phyloP scores from a whole-genome alignment of 2,888 invertebrate species.

The Tiliacea citrago region DNA sequence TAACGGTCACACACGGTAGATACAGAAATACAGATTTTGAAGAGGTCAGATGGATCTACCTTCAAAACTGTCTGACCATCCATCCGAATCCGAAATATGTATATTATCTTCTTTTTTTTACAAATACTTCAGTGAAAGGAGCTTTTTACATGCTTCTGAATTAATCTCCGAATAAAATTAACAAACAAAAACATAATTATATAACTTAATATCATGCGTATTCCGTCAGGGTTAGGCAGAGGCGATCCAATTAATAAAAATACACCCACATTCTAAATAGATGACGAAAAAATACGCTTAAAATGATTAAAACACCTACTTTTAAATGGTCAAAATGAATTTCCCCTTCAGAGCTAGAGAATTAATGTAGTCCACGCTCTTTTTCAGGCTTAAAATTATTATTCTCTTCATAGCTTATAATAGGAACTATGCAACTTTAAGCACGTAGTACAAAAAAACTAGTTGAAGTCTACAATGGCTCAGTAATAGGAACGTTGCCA shows the following conservation, averaged over 20 bases:
- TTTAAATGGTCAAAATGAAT: not conserved
- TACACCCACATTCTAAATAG: not conserved
- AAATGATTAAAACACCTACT: not conserved
- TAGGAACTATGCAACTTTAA: conserved; percentile 22
- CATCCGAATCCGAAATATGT: not conserved
- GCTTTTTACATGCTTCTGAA: not conserved
- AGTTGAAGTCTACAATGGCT: conserved; percentile 41
- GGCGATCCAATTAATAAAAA: not conserved
- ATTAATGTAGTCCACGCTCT: conserved; percentile 6
- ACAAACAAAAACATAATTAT: not conserved
- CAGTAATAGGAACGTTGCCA: conserved; percentile 50
- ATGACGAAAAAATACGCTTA: not conserved
- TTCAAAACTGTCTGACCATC: not conserved
- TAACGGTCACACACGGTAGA: not conserved
- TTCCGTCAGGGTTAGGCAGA: not conserved
- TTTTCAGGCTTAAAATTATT: conserved; percentile 11
- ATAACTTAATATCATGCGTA: not conserved
- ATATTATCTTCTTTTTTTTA: not conserved
- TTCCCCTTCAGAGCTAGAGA: conserved; percentile 1
- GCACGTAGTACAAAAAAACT: conserved; percentile 33
- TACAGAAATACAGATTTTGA: not conserved
- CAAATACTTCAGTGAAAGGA: not conserved
- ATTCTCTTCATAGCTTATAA: conserved; percentile 26
- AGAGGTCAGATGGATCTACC: not conserved
- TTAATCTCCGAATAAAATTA: not conserved